Evolutionary conservation across 2,113 vertebrate genomes (phyloP).

Genomic region (Caloenas nicobarica): DNA sequence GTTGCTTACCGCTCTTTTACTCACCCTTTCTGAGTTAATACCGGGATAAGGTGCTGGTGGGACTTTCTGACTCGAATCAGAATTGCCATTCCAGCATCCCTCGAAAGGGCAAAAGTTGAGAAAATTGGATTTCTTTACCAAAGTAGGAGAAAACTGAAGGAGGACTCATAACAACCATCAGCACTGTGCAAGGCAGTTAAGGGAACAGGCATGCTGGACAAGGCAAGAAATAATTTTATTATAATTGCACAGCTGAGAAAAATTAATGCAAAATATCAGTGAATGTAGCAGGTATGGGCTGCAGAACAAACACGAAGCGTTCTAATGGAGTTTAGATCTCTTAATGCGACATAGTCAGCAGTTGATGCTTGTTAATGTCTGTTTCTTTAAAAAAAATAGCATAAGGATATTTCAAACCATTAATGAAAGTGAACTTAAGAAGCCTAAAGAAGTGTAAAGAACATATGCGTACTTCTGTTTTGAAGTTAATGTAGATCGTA

Average conservation of each 20-base stretch:
- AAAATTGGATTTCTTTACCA: neutral
- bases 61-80: neutral
- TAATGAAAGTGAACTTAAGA: no score
- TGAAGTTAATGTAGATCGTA: neutral
- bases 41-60: no score
- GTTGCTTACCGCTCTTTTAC: neutral
- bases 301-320: neutral
- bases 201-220: neutral
- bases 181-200: no score
- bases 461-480: no score
- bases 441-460: no score
- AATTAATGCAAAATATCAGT: neutral
- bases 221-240: neutral
- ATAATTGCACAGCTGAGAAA: neutral
- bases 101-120: rapidly evolving
- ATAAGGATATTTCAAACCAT: no score
- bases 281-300: neutral
- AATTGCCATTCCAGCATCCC: neutral
- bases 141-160: neutral
- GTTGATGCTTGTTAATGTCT: no score
- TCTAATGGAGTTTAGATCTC: neutral
- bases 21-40: neutral
- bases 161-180: neutral
- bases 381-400: no score
- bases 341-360: no score